Base-by-base conservation (phyloP, 2,113 vertebrate genomes). In the Hirundichthys speculiger region DNA sequence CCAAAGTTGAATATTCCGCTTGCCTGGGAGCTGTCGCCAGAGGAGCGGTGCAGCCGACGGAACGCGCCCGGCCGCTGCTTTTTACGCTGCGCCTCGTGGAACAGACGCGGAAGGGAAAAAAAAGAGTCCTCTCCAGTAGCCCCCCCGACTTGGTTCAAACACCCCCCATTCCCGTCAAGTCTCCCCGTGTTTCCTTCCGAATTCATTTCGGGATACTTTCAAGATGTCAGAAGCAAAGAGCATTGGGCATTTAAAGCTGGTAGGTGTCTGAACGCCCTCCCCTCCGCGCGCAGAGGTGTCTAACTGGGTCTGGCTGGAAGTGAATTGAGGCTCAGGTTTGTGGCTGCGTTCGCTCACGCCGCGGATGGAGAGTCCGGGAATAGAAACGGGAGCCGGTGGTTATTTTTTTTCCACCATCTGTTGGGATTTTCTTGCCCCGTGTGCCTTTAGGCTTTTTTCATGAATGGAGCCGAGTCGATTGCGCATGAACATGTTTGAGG, bases 171-270 rank as follows among this genome's bases (percentile, higher is more conserved):
- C 39, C 41, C n/a, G 19, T 53, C 20, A 47, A 22, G 2, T 25
- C 42, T 60, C 42, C 27, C 39, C 2, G 46, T 59, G 27, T 80
- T 75, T 69, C 58, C 78, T 63, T 27, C 38, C 57, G 39, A 85
- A 65, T 90, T 84, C 42, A 64, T 80, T 68, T 63, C 66, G 50
- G 77, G 52, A 77, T 74, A 68, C 70, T 85, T 90, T 82, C 92
- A 93, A 90, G 87, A 93, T 93, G 92, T 90, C 91, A 89, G 86
- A 84, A 78, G 88, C 90, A 74, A 82, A 85, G 82, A 83, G 70
- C 65, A 74, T 58, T 83, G 78, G 89, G 84, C 88, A 85, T 69
- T 75, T 83, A 89, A 87, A 90, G 92, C 92, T 93, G 92, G 92
- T 93, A 92, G 80, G 92, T 92, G 83, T 81, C 87, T 82, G 61